A percentile compares a stretch with the other conserved stretches of the same genome.
Conservation (phyloP, 2,888 invertebrate species). For the Flexamia atlantica region DNA sequence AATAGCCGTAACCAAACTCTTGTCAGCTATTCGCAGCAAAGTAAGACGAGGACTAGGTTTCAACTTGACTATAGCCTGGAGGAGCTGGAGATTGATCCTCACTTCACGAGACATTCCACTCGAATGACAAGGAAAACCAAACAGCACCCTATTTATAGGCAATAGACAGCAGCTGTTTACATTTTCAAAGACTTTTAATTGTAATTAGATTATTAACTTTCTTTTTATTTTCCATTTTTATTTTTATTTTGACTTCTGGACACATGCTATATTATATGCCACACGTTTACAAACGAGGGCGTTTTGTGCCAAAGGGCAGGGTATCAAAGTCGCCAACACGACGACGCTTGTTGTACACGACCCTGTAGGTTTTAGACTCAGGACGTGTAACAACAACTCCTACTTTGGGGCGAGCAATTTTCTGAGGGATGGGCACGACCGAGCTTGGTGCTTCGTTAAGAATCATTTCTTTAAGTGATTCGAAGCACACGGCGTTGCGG, state of each 20-base stretch:
- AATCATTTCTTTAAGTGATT: slow-evolving; percentile 13
- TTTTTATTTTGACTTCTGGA: too few relatives aligned
- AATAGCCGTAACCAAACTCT: slow-evolving; percentile 14
- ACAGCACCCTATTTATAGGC: background rate
- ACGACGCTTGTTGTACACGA: slow-evolving; percentile 40
- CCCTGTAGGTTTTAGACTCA: slow-evolving; percentile 13
- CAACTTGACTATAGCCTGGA: background rate
- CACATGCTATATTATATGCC: too few relatives aligned
- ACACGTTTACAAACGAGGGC: background rate
- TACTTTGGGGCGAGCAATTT: slow-evolving; percentile 24
- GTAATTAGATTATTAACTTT: too few relatives aligned
- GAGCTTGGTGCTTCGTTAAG: background rate
- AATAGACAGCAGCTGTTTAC: too few relatives aligned
- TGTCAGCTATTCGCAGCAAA: background rate
- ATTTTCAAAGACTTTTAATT: too few relatives aligned
- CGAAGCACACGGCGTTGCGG: background rate
- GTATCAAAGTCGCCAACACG: slow-evolving; percentile 31
- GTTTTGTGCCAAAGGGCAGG: slow-evolving; percentile 29
- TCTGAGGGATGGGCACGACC: slow-evolving; percentile 10
- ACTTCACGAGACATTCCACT: slow-evolving; percentile 3
- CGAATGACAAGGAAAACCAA: background rate
- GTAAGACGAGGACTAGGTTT: background rate
- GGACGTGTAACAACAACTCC: slow-evolving; percentile 18
- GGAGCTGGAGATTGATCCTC: background rate
- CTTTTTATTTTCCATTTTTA: too few relatives aligned